phyloP scores from a whole-genome alignment of 2,113 vertebrate genomes.

The Stegostoma tigrinum region DNA sequence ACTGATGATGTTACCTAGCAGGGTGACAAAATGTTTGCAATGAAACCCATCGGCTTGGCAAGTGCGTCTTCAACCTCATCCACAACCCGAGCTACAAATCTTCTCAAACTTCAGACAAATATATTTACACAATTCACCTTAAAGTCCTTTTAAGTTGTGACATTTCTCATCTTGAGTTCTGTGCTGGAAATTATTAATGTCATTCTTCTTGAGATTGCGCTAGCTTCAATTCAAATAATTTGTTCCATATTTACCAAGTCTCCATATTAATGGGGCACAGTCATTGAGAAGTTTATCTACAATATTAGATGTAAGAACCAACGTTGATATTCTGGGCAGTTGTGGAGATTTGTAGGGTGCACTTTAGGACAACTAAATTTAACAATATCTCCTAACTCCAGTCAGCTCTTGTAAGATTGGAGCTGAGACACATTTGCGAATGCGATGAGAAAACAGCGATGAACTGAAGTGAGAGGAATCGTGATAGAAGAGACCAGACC shows the following conservation, averaged over 20 bases:
- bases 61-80: too few relatives aligned
- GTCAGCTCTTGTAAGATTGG: neutral
- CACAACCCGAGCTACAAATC: too few relatives aligned
- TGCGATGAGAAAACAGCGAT: neutral
- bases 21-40: too few relatives aligned
- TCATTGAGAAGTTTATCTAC: neutral
- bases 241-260: neutral
- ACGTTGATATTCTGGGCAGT: neutral
- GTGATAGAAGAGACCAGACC: neutral
- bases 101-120: neutral
- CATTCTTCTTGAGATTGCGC: neutral
- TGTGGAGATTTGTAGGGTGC: neutral
- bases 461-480: neutral
- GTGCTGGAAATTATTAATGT: neutral
- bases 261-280: neutral
- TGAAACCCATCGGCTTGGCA: too few relatives aligned
- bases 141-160: neutral
- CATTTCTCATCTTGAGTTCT: neutral
- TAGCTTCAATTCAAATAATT: neutral
- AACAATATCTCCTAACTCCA: neutral
- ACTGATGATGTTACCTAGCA: too few relatives aligned
- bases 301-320: neutral
- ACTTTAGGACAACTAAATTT: neutral
- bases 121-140: neutral
- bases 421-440: neutral